Evolutionary conservation across 1,140 invertebrate species (phyloP), one percentile per base, ranked within the genome.

Genomic region (Latrodectus geometricus): DNA sequence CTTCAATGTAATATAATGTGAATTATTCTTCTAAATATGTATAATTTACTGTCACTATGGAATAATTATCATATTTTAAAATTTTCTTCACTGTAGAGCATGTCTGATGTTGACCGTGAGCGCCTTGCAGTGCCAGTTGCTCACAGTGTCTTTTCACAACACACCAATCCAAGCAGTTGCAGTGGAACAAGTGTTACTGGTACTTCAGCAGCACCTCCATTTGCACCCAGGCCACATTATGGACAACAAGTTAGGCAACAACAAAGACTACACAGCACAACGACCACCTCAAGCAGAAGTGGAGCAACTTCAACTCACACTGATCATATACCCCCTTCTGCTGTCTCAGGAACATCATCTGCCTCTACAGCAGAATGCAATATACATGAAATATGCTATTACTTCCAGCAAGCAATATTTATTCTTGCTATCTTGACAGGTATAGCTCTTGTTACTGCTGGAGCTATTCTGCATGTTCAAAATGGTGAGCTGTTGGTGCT

Each of bases 311-410:
- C 74, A 49, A n/a, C 83, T 49, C 65, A 77, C 17, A 77, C 66
- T 14, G 83, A 78, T 61, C 56, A 73, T 8, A 65, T 74, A 21
- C 74, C 83, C 0, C 75, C 83, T 66, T 86, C 83, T 8, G 83
- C 83, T 8, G 66, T 78, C 0, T 86, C 83, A 8, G 74, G 65
- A 12, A 11, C 83, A 35, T 86, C 86, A 61, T 81, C 79, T 23
- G n/a, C 76, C 17, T 87, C 85, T 12, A 72, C 85, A 23, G 77
- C 86, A 12, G 86, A 87, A 50, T 88, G 87, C 75, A 79, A 70
- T 66, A 84, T 88, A 17, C 80, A 88, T 48, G 87, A 88, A 68
- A 61, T 88, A n/a, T 87, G 77, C 14, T 88, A 88, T n/a, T 88
- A 88, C 23, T 88, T 88, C 50, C 87, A 88, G 68, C 80, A 84